Base-by-base conservation (phyloP, 1,140 invertebrate genomes). In the Zaprionus gabonicus region DNA sequence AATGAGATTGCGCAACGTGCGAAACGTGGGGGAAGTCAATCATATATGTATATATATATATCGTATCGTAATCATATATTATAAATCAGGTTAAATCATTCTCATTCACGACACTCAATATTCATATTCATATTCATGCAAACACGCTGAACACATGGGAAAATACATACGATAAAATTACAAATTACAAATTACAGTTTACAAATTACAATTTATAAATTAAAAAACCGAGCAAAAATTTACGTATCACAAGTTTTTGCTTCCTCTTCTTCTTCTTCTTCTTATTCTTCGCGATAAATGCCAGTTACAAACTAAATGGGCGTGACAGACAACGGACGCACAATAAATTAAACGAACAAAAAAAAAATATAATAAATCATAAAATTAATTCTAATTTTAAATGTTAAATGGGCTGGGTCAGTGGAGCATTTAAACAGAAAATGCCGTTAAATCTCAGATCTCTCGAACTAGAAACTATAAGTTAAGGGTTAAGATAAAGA, bases 361-460 rank as follows among this genome's bases (percentile, higher is more conserved):
- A 60, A 58, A 60, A 44, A 25, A 25, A 38, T 20, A 20, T 20
- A 28, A 41, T 66, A 41, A 69, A 60, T 51, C 57, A 72, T 86
- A 67, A 62, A 58, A 67, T 70, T 72, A 82, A 59, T 38, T 36
- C 27, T 63, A 57, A 64, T 59, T 76, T 20, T 20, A 20, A 20
- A 20, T 20, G 51, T 58, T 67, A 49, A 34, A 34, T 69, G 69
- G 69, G 34, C 78, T 74, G 81, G 58, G 56, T 66, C 64, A 81
- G 60, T 46, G 63, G 17, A 51, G 69, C 55, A 66, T 53, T 71
- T 59, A 17, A 27, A 69, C 76, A 73, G 59, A 68, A 78, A 78
- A 82, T 82, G 83, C 82, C 56, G 65, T 76, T 66, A 78, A 84
- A 84, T 85, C 82, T 85, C 82, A 85, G 71, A 85, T 85, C 78